Conservation (phyloP, 2,113 vertebrate species). For the Hassar affinis region DNA sequence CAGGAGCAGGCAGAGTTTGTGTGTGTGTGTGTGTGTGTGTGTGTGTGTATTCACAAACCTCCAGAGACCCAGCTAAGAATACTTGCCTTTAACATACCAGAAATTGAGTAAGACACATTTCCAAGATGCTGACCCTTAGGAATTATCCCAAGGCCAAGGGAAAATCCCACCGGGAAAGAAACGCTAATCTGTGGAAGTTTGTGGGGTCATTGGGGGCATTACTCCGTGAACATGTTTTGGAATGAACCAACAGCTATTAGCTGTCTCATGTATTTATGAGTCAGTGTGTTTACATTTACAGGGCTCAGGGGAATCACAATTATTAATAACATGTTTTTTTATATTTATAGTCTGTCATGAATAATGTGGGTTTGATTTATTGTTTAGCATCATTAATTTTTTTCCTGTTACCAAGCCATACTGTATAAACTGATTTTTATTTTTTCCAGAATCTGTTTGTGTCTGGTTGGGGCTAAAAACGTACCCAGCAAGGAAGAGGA, state of each 20-base stretch:
- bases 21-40: too few species aligned
- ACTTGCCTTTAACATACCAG: background rate
- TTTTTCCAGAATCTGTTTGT: background rate
- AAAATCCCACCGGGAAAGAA: background rate
- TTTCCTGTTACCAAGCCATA: background rate
- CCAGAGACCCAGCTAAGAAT: background rate
- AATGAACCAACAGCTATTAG: background rate
- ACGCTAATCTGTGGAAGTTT: background rate
- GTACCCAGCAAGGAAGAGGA: background rate
- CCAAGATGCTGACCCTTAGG: background rate
- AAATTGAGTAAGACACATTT: slow-evolving; percentile 12
- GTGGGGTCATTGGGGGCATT: background rate
- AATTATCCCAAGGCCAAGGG: slow-evolving; percentile 8
- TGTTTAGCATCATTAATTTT: background rate
- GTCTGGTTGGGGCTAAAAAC: background rate
- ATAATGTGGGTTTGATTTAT: background rate
- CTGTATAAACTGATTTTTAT: background rate
- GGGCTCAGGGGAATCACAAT: background rate
- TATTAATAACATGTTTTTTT: background rate
- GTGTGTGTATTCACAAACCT: background rate
- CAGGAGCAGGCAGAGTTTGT: background rate
- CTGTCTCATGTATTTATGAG: background rate
- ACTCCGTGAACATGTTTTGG: background rate
- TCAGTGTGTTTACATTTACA: background rate
- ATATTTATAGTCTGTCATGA: background rate